Percentiles rank a stretch among this genome's conserved stretches.
Conservation (phyloP, 2,113 vertebrate genomes). For the Cyanoderma ruficeps region DNA sequence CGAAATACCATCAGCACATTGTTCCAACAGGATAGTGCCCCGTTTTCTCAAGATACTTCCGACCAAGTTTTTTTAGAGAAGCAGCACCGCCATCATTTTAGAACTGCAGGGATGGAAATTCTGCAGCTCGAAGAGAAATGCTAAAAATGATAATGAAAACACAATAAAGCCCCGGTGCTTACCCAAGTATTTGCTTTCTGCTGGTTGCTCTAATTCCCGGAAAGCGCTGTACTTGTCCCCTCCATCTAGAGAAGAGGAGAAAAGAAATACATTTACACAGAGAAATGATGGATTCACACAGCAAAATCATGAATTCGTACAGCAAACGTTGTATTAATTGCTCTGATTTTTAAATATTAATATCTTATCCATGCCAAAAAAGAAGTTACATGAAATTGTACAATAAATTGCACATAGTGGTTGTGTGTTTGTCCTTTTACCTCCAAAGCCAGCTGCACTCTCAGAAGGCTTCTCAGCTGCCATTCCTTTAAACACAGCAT, state of each 20-base stretch:
- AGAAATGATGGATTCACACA: background rate
- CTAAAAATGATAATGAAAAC: background rate
- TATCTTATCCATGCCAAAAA: background rate
- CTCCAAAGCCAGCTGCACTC: conserved; percentile 79
- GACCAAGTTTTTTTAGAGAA: background rate
- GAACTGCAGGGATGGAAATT: background rate
- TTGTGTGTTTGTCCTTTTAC: conserved; percentile 70
- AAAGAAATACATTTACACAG: conserved; percentile 31
- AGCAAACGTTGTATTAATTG: background rate
- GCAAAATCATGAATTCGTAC: background rate
- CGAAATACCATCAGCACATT: background rate
- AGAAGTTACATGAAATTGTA: background rate
- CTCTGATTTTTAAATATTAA: background rate
- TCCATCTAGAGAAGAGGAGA: conserved; percentile 71
- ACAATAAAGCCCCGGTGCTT: conserved; percentile 59
- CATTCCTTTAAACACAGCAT: conserved; percentile 94
- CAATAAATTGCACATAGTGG: background rate
- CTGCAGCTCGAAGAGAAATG: background rate
- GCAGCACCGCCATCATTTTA: background rate
- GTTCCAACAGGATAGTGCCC: background rate
- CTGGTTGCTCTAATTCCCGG: conserved; percentile 86
- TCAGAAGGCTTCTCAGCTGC: conserved; percentile 85
- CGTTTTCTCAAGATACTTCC: background rate
- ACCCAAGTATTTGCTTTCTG: conserved; percentile 89
- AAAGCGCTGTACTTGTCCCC: conserved; percentile 97